Percentiles rank a stretch among this genome's conserved stretches.
Evolutionary conservation across 1,140 invertebrate species (phyloP).

Genomic region (Tetraneura akinire): DNA sequence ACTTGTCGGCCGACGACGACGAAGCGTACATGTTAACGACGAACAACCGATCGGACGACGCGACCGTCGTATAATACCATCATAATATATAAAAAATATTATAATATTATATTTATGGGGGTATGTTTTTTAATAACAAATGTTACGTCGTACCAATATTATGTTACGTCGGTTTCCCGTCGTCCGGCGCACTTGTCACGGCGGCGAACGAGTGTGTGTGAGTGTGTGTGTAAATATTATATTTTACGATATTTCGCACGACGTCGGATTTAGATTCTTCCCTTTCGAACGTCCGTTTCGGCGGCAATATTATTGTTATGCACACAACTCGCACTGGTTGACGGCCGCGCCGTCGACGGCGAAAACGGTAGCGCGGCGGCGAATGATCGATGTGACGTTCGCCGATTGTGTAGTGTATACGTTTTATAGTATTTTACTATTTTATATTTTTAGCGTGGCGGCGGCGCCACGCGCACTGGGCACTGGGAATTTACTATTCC

Average conservation of each 20-base stretch:
- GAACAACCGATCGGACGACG: background rate
- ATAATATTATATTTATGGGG: too few relatives aligned
- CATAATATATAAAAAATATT: background rate
- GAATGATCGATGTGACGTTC: slow-evolving; percentile 42
- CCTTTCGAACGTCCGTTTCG: slow-evolving; percentile 1
- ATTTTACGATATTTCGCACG: background rate
- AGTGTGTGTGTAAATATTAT: background rate
- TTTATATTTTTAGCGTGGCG: slow-evolving; percentile 43
- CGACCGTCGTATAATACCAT: background rate
- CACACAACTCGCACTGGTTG: slow-evolving; percentile 5
- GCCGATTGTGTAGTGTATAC: background rate
- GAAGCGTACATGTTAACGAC: slow-evolving; percentile 30
- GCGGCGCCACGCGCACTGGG: slow-evolving; percentile 11
- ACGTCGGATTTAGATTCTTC: background rate
- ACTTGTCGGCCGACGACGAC: slow-evolving; percentile 29
- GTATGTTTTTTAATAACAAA: too few relatives aligned
- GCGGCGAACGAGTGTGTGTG: background rate
- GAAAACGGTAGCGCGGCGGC: background rate
- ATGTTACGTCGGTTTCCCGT: slow-evolving; percentile 22
- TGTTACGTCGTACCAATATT: too few relatives aligned
- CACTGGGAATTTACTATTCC: background rate
- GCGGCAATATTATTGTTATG: background rate
- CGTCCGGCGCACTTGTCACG: background rate
- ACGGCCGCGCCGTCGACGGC: slow-evolving; percentile 24
- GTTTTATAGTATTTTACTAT: too few relatives aligned